Conservation (phyloP, 2,113 vertebrate species). For the Tragelaphus strepsiceros region DNA sequence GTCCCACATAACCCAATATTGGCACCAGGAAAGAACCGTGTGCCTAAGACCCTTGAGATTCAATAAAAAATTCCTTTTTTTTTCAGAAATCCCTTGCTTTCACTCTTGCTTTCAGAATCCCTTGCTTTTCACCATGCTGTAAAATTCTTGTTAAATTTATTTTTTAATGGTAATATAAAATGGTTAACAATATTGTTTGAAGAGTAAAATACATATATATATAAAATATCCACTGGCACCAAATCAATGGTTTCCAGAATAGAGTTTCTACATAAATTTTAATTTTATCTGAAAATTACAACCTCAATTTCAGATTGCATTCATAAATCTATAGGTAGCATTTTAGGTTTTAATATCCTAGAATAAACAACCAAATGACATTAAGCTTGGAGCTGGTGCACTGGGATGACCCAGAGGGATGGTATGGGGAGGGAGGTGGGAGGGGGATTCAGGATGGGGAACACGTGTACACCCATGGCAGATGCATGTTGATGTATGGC, state of each 20-base stretch:
- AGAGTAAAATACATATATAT: not conserved
- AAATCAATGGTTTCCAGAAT: not conserved
- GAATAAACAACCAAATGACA: not conserved
- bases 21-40: not conserved
- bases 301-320: not conserved
- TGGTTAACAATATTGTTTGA: not conserved
- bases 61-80: not conserved
- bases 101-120: not conserved
- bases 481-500: no score
- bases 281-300: not conserved
- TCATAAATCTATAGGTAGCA: not conserved
- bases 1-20: not conserved
- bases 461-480: no score
- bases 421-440: no score
- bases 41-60: not conserved
- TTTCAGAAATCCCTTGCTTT: not conserved
- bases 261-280: not conserved
- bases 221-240: not conserved
- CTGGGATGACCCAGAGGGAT: no score
- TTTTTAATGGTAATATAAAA: not conserved
- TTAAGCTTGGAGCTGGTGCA: not conserved
- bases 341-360: not conserved
- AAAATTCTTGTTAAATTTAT: not conserved
- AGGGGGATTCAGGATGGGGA: no score
- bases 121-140: not conserved